phyloP scores from a whole-genome alignment of 2,113 vertebrate genomes.

The Gasterosteus aculeatus region DNA sequence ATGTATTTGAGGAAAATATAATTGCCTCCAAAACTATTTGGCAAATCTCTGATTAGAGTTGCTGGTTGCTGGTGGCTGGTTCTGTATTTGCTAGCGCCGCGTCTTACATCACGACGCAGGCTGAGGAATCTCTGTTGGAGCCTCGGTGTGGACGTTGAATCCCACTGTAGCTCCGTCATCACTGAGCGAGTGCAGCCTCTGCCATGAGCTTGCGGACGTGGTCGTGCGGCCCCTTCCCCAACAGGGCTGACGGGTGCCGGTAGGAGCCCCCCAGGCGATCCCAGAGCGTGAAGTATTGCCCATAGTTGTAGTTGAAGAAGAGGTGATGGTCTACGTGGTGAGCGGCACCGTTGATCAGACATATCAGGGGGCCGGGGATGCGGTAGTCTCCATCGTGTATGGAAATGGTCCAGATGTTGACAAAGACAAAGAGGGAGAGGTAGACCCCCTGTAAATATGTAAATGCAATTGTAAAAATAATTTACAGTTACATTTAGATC shows the following conservation, averaged over 20 bases:
- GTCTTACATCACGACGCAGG: background rate
- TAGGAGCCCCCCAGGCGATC: slow-evolving; percentile 91
- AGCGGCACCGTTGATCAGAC: slow-evolving; percentile 89
- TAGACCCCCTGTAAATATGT: slow-evolving; percentile 79
- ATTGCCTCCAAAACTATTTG: background rate
- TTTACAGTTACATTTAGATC: background rate
- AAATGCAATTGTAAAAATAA: background rate
- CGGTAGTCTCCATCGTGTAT: slow-evolving; percentile 93
- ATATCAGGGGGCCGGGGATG: slow-evolving; percentile 81
- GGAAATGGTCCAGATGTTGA: slow-evolving; percentile 95
- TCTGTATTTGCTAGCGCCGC: background rate
- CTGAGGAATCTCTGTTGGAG: background rate
- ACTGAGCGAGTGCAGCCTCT: slow-evolving; percentile 40
- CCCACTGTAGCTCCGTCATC: background rate
- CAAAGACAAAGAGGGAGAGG: slow-evolving; percentile 89
- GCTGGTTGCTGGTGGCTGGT: background rate
- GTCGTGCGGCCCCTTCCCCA: slow-evolving; percentile 84
- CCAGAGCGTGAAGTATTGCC: slow-evolving; percentile 96
- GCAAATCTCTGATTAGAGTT: background rate
- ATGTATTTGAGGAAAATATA: background rate
- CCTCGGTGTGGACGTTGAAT: background rate
- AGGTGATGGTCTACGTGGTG: slow-evolving; percentile 95
- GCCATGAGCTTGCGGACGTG: slow-evolving; percentile 75
- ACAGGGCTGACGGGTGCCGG: slow-evolving; percentile 85
- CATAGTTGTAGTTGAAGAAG: slow-evolving; percentile 94